phyloP scores from a whole-genome alignment of 2,888 invertebrate genomes.

The Cacoxenus indagator region DNA sequence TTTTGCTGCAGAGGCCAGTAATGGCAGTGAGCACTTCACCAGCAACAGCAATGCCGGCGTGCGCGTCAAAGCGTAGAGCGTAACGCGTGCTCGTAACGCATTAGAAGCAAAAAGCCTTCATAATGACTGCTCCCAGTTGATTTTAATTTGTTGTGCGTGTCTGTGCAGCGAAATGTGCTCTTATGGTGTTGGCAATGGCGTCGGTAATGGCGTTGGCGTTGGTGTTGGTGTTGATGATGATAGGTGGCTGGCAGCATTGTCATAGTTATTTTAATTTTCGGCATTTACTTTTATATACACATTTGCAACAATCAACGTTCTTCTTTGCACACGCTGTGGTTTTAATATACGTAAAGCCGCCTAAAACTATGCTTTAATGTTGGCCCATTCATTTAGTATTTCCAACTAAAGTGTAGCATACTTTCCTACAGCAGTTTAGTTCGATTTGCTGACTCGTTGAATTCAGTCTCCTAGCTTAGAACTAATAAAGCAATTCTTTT shows the following conservation, averaged over 20 bases:
- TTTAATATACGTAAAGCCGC: not conserved
- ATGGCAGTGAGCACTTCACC: not conserved
- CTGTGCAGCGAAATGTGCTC: slow-evolving; percentile 49
- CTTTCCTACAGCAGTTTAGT: no score
- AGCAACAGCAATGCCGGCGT: not conserved
- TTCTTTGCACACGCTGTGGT: not conserved
- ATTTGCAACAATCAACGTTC: not conserved
- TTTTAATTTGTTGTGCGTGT: slow-evolving; percentile 59
- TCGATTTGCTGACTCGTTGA: no score
- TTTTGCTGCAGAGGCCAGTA: not conserved
- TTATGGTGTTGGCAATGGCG: slow-evolving; percentile 40
- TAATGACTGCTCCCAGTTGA: slow-evolving; percentile 65
- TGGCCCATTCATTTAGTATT: no score
- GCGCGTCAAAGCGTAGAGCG: not conserved
- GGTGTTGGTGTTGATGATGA: not conserved
- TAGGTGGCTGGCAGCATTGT: not conserved
- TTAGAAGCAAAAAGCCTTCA: slow-evolving; percentile 61
- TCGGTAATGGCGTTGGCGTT: not conserved
- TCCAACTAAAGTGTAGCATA: no score
- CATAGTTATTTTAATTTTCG: slow-evolving; percentile 11
- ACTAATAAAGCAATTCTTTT: no score
- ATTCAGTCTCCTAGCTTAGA: no score
- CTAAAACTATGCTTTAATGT: no score
- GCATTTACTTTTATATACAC: not conserved
- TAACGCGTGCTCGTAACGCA: slow-evolving; percentile 54